phyloP scores from a whole-genome alignment of 2,888 invertebrate genomes.

The Parapristionchus giblindavisi region DNA sequence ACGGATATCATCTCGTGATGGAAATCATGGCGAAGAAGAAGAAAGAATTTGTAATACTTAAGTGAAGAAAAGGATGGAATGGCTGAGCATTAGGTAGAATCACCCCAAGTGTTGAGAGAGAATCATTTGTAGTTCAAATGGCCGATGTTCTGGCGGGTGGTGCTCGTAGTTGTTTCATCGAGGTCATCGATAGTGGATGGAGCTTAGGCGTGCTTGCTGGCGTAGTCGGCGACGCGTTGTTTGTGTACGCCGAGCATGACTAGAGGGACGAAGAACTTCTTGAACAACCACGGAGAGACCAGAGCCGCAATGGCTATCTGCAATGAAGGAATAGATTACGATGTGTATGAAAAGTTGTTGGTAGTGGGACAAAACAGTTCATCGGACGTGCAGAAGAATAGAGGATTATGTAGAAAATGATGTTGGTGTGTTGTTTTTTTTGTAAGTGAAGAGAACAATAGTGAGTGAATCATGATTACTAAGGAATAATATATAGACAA shows the following conservation, averaged over 20 bases:
- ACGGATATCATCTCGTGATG: neutral
- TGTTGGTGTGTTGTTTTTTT: too few species aligned
- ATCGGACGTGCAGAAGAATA: neutral
- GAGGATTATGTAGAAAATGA: too few species aligned
- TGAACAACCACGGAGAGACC: slow-evolving; percentile 64
- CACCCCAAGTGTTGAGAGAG: too few species aligned
- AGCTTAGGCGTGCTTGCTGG: slow-evolving; percentile 40
- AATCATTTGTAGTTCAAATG: too few species aligned
- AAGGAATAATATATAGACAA: too few species aligned
- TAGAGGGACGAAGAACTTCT: slow-evolving; percentile 65
- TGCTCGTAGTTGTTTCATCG: too few species aligned
- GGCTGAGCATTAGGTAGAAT: too few species aligned
- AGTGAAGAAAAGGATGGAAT: neutral
- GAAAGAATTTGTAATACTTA: neutral
- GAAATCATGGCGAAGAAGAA: neutral
- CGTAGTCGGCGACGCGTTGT: slow-evolving; percentile 58
- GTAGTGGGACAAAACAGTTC: neutral
- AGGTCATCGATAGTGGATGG: too few species aligned
- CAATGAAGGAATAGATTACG: slow-evolving; percentile 26
- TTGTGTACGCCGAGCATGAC: slow-evolving; percentile 67
- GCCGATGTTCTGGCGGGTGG: neutral
- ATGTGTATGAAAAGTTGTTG: neutral
- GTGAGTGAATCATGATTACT: too few species aligned
- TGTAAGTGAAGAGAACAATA: too few species aligned
- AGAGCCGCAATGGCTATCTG: slow-evolving; percentile 63